Evolutionary conservation across 35 echinoderm and acorn worm genomes (phyloP), one percentile per base, ranked within the genome.

Genomic region (Heliocidaris erythrogramma): DNA sequence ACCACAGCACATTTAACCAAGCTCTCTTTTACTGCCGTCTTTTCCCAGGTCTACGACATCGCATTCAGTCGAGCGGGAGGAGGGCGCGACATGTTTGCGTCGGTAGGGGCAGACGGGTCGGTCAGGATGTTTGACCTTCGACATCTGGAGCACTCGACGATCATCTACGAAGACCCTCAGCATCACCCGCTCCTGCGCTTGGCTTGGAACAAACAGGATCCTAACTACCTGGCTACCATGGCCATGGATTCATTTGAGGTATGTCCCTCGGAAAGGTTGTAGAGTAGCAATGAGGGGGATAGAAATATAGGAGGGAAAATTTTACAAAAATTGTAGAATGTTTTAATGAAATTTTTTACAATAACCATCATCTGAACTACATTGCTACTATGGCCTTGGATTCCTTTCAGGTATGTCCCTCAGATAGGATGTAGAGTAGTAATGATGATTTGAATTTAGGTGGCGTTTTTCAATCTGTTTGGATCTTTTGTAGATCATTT

Each of bases 221-320:
- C 98, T 3, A 99, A 99, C 96, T 99, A 99, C 94, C 93, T 99
- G 11, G 95, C 98, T 52, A 99, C 98, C 0, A 97, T 99, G 97
- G 98, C 98, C 2, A 99, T 99, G 98, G 98, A 99, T 95, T 97
- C 97, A 86, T 99, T 96, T 95, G 98, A 99, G 97, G 98, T 99
- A 94, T 47, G 86, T 78, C 52, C 52, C 52, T 56, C 14, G 52
- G 52, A 56, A 12, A 56, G 52, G 52, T 13, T 56, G 60, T 32
- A 30, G 10, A 27, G 27, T 13, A 92, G 49, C 5, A 48, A 27
- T 8, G 90, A 32, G 0, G 49, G 31, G 29, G 9, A 92, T 48
- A 2, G 49, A 52, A 52, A 5, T 52, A 42, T 52, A 42, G 49
- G 49, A 52, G 12, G 49, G 49, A 52, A 42, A 1, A 42, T 42